Evolutionary conservation across 64 coral and sea anemone genomes (phyloP).

Genomic region (Actinia equina): DNA sequence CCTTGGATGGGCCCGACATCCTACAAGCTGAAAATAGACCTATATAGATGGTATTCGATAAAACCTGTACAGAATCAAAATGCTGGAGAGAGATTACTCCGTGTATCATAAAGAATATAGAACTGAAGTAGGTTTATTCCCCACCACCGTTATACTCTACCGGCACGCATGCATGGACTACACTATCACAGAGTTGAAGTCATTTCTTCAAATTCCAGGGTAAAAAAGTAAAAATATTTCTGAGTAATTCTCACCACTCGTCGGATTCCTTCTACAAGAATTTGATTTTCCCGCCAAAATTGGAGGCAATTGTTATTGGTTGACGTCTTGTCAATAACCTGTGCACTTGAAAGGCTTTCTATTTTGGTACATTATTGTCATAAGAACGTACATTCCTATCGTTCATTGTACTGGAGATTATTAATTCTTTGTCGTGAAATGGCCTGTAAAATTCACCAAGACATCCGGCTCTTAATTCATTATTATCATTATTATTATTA

Average conservation of each 20-base stretch:
- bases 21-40: background rate
- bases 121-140: background rate
- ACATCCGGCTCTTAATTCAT: no score
- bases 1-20: constrained; percentile 39
- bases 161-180: background rate
- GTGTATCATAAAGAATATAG: background rate
- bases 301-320: background rate
- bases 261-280: background rate
- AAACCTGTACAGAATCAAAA: constrained; percentile 2
- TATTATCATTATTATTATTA: background rate
- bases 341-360: background rate
- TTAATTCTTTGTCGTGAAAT: background rate
- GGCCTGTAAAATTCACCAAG: background rate
- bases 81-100: background rate
- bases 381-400: background rate
- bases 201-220: background rate
- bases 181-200: background rate
- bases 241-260: background rate
- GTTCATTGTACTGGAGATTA: background rate
- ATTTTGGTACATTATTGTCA: background rate
- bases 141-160: no score
- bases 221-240: background rate
- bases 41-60: background rate
- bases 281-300: background rate
- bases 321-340: background rate